A percentile compares a stretch with the other conserved stretches of the same genome.
phyloP scores from a whole-genome alignment of 2,888 invertebrate genomes.

The Netelia virgata region DNA sequence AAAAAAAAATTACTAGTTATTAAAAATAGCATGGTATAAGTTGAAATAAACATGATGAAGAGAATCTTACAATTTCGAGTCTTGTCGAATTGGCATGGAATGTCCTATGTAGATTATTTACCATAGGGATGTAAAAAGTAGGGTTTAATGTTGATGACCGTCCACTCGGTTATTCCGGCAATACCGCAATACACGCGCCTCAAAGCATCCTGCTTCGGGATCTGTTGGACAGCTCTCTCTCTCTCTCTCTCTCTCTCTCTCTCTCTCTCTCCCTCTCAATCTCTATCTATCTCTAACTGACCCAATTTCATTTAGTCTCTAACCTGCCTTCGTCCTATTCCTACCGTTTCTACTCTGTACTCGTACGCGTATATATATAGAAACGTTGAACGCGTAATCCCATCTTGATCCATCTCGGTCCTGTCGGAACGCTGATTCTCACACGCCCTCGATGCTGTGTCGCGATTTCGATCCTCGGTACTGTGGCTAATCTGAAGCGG shows the following conservation, averaged over 20 bases:
- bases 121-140: not conserved
- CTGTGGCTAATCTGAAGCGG: slow-evolving; percentile 16
- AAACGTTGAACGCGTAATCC: slow-evolving; percentile 41
- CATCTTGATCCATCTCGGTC: slow-evolving; percentile 36
- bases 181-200: slow-evolving; percentile 11
- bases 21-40: no score
- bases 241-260: not conserved
- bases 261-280: not conserved
- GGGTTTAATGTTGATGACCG: not conserved
- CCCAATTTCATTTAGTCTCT: slow-evolving; percentile 50
- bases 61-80: no score
- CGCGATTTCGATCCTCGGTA: slow-evolving; percentile 21
- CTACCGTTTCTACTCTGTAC: not conserved
- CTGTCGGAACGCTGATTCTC: not conserved
- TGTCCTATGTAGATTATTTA: not conserved
- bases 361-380: not conserved
- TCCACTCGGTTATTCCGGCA: not conserved
- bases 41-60: no score
- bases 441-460: not conserved
- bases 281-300: slow-evolving; percentile 14
- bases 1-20: no score
- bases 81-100: not conserved
- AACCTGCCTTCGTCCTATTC: slow-evolving; percentile 1
- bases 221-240: slow-evolving; percentile 7
- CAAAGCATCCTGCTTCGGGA: slow-evolving; percentile 5